Conservation (phyloP, 2,888 invertebrate species). For the Drosophila infuscata region DNA sequence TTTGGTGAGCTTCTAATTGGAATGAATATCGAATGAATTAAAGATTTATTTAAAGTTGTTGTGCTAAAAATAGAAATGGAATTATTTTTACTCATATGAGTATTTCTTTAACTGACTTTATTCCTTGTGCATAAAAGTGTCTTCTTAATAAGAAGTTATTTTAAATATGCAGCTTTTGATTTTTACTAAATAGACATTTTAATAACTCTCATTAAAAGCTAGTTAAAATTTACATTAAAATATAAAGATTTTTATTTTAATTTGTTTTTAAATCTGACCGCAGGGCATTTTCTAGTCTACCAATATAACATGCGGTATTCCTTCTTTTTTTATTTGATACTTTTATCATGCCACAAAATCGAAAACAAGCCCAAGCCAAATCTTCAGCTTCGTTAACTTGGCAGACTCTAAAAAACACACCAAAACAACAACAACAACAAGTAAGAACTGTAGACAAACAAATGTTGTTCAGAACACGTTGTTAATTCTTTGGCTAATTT, state of each 20-base stretch:
- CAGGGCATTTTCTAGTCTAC: constrained; percentile 6
- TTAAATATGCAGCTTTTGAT: neutral
- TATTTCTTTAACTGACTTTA: too few relatives aligned
- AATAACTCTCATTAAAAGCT: neutral
- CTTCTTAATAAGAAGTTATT: neutral
- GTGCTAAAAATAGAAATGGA: neutral
- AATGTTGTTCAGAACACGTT: constrained; percentile 23
- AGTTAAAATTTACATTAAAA: neutral
- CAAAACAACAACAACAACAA: constrained; percentile 1
- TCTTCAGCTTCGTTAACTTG: constrained; percentile 9
- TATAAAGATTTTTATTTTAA: neutral
- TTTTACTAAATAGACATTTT: neutral
- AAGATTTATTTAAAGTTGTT: neutral
- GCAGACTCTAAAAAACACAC: neutral
- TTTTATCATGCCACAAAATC: constrained; percentile 25
- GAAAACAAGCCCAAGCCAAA: constrained; percentile 29
- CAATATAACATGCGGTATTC: neutral
- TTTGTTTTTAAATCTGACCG: neutral
- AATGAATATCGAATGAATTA: neutral
- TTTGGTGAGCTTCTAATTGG: neutral
- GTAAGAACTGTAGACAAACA: constrained; percentile 22
- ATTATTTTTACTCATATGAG: neutral
- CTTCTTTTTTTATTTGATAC: neutral
- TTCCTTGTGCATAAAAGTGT: too few relatives aligned
- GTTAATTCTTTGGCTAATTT: constrained; percentile 12